Conservation (phyloP, 2,797 vertebrate genomes). For the Adrianichthys oophorus region DNA sequence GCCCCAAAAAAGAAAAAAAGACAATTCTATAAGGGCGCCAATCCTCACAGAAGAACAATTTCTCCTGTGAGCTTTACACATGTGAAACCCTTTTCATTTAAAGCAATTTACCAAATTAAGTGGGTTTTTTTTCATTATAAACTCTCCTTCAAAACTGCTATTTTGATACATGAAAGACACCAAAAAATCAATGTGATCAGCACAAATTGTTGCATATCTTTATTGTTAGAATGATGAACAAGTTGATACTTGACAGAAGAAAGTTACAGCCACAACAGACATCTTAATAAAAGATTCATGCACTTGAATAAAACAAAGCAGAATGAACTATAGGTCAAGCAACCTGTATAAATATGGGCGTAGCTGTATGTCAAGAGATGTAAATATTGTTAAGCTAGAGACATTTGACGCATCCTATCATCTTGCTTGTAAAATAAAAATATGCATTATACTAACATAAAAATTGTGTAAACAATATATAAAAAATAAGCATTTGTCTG, state of each 20-base stretch:
- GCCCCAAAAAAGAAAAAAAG: no score
- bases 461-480: no score
- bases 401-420: constrained; percentile 11
- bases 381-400: constrained; percentile 47
- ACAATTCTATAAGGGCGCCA: no score
- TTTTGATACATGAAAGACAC: constrained; percentile 65
- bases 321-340: constrained; percentile 55
- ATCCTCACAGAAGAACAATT: no score
- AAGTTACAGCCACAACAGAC: constrained; percentile 14
- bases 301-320: constrained; percentile 63
- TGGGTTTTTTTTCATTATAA: no score
- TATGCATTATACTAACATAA: not conserved
- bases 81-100: no score
- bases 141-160: constrained; percentile 31
- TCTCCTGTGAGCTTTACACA: no score
- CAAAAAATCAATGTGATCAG: constrained; percentile 43
- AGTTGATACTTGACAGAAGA: constrained; percentile 19
- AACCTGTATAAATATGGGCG: constrained; percentile 40
- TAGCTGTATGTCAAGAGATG: constrained; percentile 43
- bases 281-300: constrained; percentile 55
- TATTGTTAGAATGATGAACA: constrained; percentile 11
- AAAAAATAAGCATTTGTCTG: no score
- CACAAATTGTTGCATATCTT: constrained; percentile 41
- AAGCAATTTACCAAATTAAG: no score
- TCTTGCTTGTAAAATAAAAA: not conserved